Percentiles rank a stretch among this genome's conserved stretches.
Conservation (phyloP, 2,113 vertebrate species). For the Alouatta palliata region DNA sequence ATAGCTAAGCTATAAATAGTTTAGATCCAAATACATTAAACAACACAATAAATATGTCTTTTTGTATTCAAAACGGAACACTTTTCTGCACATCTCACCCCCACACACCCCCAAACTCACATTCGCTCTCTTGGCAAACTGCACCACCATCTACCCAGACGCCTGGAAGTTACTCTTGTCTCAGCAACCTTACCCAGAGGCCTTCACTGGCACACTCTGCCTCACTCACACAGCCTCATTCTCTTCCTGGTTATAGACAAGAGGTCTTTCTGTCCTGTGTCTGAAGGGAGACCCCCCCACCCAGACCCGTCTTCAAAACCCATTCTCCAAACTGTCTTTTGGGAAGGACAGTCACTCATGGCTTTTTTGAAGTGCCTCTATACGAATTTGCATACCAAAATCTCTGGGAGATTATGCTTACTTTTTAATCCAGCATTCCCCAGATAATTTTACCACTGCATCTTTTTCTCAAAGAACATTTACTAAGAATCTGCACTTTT, state of each 20-base stretch:
- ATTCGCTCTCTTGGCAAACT: not conserved
- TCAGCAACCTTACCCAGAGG: not conserved
- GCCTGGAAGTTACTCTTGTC: not conserved
- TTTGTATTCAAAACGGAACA: not conserved
- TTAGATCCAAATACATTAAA: conserved; percentile 29
- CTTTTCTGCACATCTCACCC: not conserved
- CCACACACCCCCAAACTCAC: not conserved
- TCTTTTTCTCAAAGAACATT: not conserved
- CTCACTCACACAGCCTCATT: not conserved
- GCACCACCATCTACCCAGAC: not conserved
- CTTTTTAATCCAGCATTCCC: not conserved
- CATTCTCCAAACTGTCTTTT: not conserved
- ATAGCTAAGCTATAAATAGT: not conserved
- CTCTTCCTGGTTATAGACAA: not conserved
- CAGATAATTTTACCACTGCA: not conserved
- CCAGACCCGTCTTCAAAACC: not conserved
- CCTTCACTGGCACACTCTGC: not conserved
- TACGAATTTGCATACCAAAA: not conserved
- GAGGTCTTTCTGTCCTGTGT: not conserved
- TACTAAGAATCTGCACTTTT: not conserved
- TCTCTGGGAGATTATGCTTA: not conserved
- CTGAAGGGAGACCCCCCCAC: not conserved
- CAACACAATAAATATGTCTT: not conserved
- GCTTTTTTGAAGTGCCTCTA: not conserved
- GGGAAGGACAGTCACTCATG: not conserved